phyloP scores from a whole-genome alignment of 2,888 invertebrate species.

The Teleiodes luculella region DNA sequence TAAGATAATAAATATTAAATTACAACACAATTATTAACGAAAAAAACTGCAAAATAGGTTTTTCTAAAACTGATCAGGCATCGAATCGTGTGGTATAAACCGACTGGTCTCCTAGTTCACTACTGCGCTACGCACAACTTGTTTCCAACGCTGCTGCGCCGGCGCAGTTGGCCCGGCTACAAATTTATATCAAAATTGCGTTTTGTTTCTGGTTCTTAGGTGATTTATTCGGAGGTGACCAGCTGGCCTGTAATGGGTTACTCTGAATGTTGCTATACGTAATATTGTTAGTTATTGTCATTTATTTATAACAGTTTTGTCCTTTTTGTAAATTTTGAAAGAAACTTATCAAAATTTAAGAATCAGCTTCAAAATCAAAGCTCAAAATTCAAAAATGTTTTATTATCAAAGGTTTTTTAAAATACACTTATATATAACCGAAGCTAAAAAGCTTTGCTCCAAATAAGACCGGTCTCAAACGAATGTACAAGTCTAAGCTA shows the following conservation, averaged over 20 bases:
- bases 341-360: no score
- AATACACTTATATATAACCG: no score
- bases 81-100: not conserved
- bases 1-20: no score
- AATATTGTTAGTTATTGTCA: not conserved
- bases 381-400: no score
- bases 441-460: no score
- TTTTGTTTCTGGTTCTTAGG: slow-evolving; percentile 41
- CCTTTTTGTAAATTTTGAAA: no score
- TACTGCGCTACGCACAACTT: slow-evolving; percentile 65
- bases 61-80: not conserved
- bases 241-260: not conserved
- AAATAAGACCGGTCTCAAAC: no score
- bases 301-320: not conserved
- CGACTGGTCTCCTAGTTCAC: slow-evolving; percentile 39
- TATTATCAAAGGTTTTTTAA: no score
- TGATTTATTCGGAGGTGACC: slow-evolving; percentile 6
- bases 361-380: no score
- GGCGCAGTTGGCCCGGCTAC: slow-evolving; percentile 37
- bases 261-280: not conserved
- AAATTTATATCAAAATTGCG: slow-evolving; percentile 53
- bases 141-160: slow-evolving; percentile 59
- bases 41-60: no score
- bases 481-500: no score
- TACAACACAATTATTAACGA: no score